Conservation (phyloP, 2,888 invertebrate species). For the Heliconius cydno region DNA sequence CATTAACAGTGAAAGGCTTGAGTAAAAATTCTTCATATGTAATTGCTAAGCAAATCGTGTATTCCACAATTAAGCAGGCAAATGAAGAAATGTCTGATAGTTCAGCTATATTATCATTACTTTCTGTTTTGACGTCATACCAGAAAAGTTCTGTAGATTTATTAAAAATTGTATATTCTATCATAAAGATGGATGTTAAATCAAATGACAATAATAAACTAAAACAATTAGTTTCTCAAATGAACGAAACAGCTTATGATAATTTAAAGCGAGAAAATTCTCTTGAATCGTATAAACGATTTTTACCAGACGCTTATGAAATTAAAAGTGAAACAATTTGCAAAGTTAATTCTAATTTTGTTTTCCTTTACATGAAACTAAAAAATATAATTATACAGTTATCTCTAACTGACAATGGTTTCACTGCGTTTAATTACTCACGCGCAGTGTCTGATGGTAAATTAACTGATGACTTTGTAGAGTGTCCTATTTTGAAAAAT, state of each 20-base stretch:
- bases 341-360: slow-evolving; percentile 68
- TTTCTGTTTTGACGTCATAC: slow-evolving; percentile 61
- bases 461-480: slow-evolving; percentile 75
- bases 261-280: slow-evolving; percentile 48
- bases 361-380: slow-evolving; percentile 75
- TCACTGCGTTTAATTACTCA: slow-evolving; percentile 80
- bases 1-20: slow-evolving; percentile 74
- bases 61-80: slow-evolving; percentile 62
- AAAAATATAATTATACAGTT: slow-evolving; percentile 52
- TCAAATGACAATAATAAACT: slow-evolving; percentile 44
- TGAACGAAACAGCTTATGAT: slow-evolving; percentile 58
- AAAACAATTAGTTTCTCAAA: slow-evolving; percentile 45
- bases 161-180: slow-evolving; percentile 51
- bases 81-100: slow-evolving; percentile 41
- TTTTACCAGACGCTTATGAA: slow-evolving; percentile 60
- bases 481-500: slow-evolving; percentile 81
- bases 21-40: slow-evolving; percentile 78
- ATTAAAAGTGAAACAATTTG: slow-evolving; percentile 50
- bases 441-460: slow-evolving; percentile 70
- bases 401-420: slow-evolving; percentile 51
- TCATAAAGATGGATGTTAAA: slow-evolving; percentile 53
- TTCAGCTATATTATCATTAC: slow-evolving; percentile 51
- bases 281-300: slow-evolving; percentile 58
- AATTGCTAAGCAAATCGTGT: slow-evolving; percentile 82
- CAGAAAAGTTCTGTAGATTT: slow-evolving; percentile 61